phyloP scores from a whole-genome alignment of 2,113 vertebrate genomes.

The Orcinus orca region DNA sequence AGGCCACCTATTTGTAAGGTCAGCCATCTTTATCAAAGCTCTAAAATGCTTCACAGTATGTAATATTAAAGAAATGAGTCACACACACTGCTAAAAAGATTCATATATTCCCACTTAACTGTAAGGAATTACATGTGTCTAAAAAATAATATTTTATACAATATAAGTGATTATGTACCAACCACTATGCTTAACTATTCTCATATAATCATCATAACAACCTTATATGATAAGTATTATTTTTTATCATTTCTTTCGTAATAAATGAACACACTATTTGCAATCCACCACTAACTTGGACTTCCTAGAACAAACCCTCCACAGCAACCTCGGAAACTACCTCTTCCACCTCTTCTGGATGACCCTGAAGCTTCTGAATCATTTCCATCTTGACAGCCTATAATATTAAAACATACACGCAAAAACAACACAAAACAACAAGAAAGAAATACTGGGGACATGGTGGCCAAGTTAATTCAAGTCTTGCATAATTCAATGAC shows the following conservation, averaged over 20 bases:
- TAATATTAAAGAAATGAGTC: background rate
- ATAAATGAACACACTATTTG: slow-evolving; percentile 35
- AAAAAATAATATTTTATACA: background rate
- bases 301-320: slow-evolving; percentile 65
- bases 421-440: slow-evolving; percentile 35
- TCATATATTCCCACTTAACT: background rate
- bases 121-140: background rate
- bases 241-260: slow-evolving; percentile 28
- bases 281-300: slow-evolving; percentile 66
- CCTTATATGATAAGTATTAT: background rate
- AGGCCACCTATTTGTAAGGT: background rate
- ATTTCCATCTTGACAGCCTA: slow-evolving; percentile 72
- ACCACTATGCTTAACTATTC: background rate
- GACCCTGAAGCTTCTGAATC: background rate
- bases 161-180: background rate
- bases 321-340: slow-evolving; percentile 57
- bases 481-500: background rate
- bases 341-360: slow-evolving; percentile 68
- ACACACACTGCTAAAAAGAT: background rate
- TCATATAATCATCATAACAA: background rate
- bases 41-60: background rate
- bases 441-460: slow-evolving; percentile 18
- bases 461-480: background rate
- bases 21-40: background rate
- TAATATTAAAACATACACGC: slow-evolving; percentile 50